Evolutionary conservation across 2,888 invertebrate species (phyloP), one percentile per base, ranked within the genome.

Genomic region (Calameuta idolon): DNA sequence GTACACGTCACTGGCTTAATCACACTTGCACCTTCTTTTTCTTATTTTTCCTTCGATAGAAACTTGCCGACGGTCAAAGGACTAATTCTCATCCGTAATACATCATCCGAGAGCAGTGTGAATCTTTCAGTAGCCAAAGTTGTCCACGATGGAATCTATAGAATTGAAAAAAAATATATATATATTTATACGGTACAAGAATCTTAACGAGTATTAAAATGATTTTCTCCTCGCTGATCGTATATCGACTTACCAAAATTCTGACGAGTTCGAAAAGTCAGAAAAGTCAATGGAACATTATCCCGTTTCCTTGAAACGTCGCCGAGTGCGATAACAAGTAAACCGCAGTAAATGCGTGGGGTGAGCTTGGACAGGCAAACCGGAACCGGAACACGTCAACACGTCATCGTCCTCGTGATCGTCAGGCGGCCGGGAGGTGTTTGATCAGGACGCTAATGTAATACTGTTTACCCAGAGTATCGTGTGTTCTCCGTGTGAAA

Each of bases 401-500:
- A 40, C 73, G 69, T 73, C 77, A 12, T 12, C 31, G 30, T 30
- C 55, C 55, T 55, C 55, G 55, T 55, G 55, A 55, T 82, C 74
- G 81, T 75, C 83, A 78, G 82, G 82, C 85, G 76, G 83, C 81
- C 78, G 77, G 76, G 80, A 85, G 84, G 83, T 89, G 88, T 89
- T 90, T 89, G 89, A 84, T 84, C 85, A 84, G 85, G 80, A 83
- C 83, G 87, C 87, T 90, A 89, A 89, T 89, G 89, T 90, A 88
- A 89, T 90, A 84, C 85, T 89, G 89, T 89, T 90, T 89, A 84
- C 84, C 78, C 73, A 78, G 30, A 84, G 88, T 87, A 87, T 87
- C 87, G 84, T 84, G 82, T 87, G 81, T 84, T 85, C 78, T 80
- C 76, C 79, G 80, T 80, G 79, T 71, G 79, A 79, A 79, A 80